Evolutionary conservation across 2,113 vertebrate genomes (phyloP), one percentile per base, ranked within the genome.

Genomic region (Atherinomorus stipes): DNA sequence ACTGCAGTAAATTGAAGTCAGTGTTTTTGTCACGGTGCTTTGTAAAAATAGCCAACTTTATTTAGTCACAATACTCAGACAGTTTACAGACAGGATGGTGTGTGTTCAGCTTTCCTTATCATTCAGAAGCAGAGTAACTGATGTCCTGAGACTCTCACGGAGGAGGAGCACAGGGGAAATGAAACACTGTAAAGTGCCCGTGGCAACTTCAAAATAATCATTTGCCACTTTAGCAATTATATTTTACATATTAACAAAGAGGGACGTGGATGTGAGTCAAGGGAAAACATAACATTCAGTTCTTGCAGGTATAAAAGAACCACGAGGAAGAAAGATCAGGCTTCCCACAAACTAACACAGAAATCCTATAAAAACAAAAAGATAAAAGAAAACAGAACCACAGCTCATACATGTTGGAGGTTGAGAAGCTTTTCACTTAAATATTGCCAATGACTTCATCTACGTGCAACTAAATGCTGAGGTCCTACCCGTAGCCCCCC

Each of bases 31-130:
- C 28, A 28, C 31, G 51, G 57, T 21, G 15, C 50, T 93, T 90
- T 93, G 93, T 93, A 93, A 94, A 94, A 94, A 94, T 94, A 94
- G 87, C 90, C 92, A 91, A 91, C 91, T 94, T 93, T 94, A 93
- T 94, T 89, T 90, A 5, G 74, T 93, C 86, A 81, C 95, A 94
- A 90, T 95, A 94, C 95, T 94, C 95, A 90, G 94, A 34, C 31
- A 34, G 95, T 96, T 97, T 97, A 97, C 96, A 98, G 96, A 92
- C 94, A 95, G 95, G 95, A 97, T 95, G 95, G 95, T 96, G 95
- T 96, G 96, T 95, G 96, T 95, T 96, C 95, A 94, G 95, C 95
- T 94, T 84, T 87, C 78, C 65, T 80, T 72, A 71, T 71, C 76
- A 75, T 93, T 88, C 92, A 89, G n/a, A 60, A 57, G 63, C 71